Evolutionary conservation across 2,113 vertebrate species (phyloP).

Genomic region (Capra hircus): DNA sequence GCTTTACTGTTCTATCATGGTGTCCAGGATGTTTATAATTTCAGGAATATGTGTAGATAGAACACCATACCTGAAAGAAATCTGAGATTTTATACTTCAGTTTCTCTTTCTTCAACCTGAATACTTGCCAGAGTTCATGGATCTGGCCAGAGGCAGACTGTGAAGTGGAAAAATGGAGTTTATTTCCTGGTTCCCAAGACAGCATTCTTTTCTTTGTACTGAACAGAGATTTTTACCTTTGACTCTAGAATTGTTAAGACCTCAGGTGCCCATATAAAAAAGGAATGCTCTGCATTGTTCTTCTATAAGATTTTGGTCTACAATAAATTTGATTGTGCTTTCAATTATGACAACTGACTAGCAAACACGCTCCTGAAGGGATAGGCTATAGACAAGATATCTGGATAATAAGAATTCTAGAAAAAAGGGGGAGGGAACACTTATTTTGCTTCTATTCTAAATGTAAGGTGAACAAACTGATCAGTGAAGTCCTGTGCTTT

Average conservation of each 20-base stretch:
- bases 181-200: not conserved
- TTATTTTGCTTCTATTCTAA: slow-evolving; percentile 7
- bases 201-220: not conserved
- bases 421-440: not conserved
- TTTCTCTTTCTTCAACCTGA: not conserved
- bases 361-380: not conserved
- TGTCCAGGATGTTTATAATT: not conserved
- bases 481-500: not conserved
- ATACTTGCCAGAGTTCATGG: not conserved
- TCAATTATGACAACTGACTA: not conserved
- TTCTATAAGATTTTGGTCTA: not conserved
- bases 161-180: not conserved
- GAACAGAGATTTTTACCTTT: not conserved
- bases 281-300: not conserved
- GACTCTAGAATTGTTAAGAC: not conserved
- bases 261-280: not conserved
- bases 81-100: not conserved
- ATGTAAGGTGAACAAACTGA: not conserved
- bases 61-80: not conserved
- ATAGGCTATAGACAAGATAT: not conserved
- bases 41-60: not conserved
- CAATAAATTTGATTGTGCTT: slow-evolving; percentile 29
- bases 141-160: not conserved
- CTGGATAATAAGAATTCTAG: not conserved
- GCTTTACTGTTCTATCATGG: not conserved